Evolutionary conservation across 2,797 vertebrate genomes (phyloP).

Genomic region (Eutrigla gurnardus): DNA sequence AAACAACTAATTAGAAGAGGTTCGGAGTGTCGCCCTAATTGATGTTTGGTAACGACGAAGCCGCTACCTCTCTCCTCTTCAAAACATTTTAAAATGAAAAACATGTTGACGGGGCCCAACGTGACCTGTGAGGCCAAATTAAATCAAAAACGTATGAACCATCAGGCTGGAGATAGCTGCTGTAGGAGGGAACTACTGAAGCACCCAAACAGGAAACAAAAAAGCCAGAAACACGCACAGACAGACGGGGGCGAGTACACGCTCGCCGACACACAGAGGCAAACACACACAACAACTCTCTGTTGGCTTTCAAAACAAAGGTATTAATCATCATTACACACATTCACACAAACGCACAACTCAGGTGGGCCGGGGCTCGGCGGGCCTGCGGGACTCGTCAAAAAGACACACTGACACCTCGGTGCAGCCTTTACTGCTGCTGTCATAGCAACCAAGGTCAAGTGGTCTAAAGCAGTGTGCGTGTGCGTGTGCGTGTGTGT

Average conservation of each 20-base stretch:
- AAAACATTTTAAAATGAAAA: slow-evolving; percentile 47
- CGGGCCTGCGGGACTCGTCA: slow-evolving; percentile 76
- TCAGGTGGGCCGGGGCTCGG: slow-evolving; percentile 65
- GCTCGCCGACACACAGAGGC: slow-evolving; percentile 16
- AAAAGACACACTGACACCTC: slow-evolving; percentile 76
- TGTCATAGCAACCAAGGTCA: slow-evolving; percentile 86
- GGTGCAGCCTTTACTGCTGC: slow-evolving; percentile 71
- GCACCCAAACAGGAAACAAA: slow-evolving; percentile 50
- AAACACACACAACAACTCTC: slow-evolving; percentile 52
- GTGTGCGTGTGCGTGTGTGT: background rate
- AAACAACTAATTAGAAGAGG: slow-evolving; percentile 70
- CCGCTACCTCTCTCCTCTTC: slow-evolving; percentile 39
- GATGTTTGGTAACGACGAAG: slow-evolving; percentile 44
- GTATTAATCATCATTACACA: slow-evolving; percentile 85
- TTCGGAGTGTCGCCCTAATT: slow-evolving; percentile 59
- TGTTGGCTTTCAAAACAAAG: slow-evolving; percentile 83
- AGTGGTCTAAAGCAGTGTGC: slow-evolving; percentile 70
- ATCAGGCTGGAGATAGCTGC: slow-evolving; percentile 60
- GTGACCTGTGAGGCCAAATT: slow-evolving; percentile 42
- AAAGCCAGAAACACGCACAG: slow-evolving; percentile 15
- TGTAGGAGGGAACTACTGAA: slow-evolving; percentile 49
- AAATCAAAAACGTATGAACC: slow-evolving; percentile 61
- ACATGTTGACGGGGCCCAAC: slow-evolving; percentile 11
- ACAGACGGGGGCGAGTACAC: slow-evolving; percentile 22
- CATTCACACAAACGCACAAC: slow-evolving; percentile 66